Base-by-base conservation (phyloP, 2,888 invertebrate species). In the Lamproptera curius region DNA sequence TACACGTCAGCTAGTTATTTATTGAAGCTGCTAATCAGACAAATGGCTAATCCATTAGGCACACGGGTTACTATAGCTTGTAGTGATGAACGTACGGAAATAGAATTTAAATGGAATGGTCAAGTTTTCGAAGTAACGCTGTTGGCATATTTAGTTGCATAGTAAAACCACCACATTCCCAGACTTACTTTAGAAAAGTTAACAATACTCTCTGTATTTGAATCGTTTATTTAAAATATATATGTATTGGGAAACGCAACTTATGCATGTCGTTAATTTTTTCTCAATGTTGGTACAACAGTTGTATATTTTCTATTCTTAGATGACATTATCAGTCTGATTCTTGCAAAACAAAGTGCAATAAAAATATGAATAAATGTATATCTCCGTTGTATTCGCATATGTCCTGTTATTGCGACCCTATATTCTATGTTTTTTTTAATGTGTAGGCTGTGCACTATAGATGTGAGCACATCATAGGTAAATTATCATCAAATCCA, bases 1-100 rank as follows among this genome's bases (percentile, higher is more conserved):
- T 61, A 55, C 63, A 67, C 66, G 64, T 65, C 62, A 59, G 70
- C 64, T 70, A 70, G 71, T 84, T 84, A 84, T 80, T 82, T 85
- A 85, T 86, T 81, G 77, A 84, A 76, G 75, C 69, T 70, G 70
- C 73, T 83, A 84, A 86, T 85, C 84, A 85, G 75, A 83, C 80
- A 83, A 85, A 86, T 84, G 78, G 80, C 70, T 85, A 84, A 85
- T 84, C 84, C 84, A 86, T 85, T 85, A 81, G 61, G 67, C 71
- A 66, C 65, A 75, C 67, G 67, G 68, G 63, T 60, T 65, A 72
- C 64, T 69, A 65, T 61, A 65, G 62, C 60, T n/a, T n/a, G 60
- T 65, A 67, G 66, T 70, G 73, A 67, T 67, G 71, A 65, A 59
- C 58, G 56, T 52, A 53, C 62, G 55, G 62, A 66, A 69, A 68